Evolutionary conservation across 2,113 vertebrate species (phyloP).

Genomic region (Probosciger aterrimus): DNA sequence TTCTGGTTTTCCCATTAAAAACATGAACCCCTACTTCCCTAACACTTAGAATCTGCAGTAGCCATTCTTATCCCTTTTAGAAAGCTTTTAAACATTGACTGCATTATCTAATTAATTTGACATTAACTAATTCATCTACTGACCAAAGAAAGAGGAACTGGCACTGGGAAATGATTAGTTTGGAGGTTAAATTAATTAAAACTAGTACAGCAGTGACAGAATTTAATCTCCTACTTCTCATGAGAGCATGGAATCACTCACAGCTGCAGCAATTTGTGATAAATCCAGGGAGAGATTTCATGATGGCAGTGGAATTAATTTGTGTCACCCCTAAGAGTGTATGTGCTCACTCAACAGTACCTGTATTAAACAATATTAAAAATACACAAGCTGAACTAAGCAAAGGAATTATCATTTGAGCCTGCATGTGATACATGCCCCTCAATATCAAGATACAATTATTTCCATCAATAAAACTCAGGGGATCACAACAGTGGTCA

Average conservation of each 20-base stretch:
- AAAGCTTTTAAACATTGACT: conserved; percentile 20
- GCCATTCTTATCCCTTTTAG: background rate
- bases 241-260: conserved; percentile 51
- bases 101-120: conserved; percentile 54
- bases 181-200: conserved; percentile 71
- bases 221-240: conserved; percentile 68
- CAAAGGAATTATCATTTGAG: background rate
- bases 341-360: background rate
- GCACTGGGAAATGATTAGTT: conserved; percentile 1
- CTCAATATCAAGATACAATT: background rate
- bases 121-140: conserved; percentile 46
- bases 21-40: background rate
- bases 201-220: conserved; percentile 59
- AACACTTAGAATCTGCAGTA: background rate
- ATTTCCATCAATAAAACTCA: background rate
- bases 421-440: background rate
- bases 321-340: background rate
- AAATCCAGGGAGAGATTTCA: conserved; percentile 46
- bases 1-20: background rate
- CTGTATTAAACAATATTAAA: background rate
- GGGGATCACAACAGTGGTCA: background rate
- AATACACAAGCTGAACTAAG: background rate
- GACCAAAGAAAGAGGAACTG: conserved; percentile 27
- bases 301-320: conserved; percentile 60
- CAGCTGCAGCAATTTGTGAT: conserved; percentile 43